Base-by-base conservation (phyloP, 2,113 vertebrate genomes). In the Solea solea region DNA sequence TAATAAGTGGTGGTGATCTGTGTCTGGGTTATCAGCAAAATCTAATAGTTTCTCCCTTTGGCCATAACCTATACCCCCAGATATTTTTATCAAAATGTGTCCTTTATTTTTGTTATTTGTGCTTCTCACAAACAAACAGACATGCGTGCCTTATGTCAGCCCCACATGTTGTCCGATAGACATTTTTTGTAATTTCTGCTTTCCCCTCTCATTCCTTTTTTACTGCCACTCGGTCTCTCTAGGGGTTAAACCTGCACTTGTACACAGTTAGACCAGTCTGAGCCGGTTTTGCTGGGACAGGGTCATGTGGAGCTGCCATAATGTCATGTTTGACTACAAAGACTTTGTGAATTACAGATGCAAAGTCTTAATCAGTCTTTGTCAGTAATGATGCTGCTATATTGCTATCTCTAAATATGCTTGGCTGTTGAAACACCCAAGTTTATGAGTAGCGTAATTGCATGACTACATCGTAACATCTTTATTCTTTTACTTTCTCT, bases 251-350 rank as follows among this genome's bases (percentile, higher is more conserved):
- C 93, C 93, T 89, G 91, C 91, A 89, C 89, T 87, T 92, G 72
- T 92, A 90, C 87, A 94, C 90, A 90, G 92, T 91, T 56, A 92
- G 82, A 95, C 96, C 94, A 92, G 95, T 95, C 95, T 90, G 93
- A 94, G 94, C 95, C 91, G 93, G 95, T 95, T 96, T 95, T 95
- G 93, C 94, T 95, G 93, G 94, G 94, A 96, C 62, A 93, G 90
- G 94, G 94, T 96, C 94, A 96, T 94, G 94, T 95, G 94, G 91
- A 93, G 90, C 91, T 80, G 89, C 76, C 89, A 88, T 94, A 93
- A 95, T 95, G 93, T 95, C 95, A 95, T 87, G 74, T 85, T 91
- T 75, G 74, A 94, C 88, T 91, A 93, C 90, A 92, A 89, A 94
- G 92, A 90, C 93, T 86, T 86, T 90, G 86, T 85, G 63, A 78